Conservation (phyloP, 2,797 vertebrate genomes). For the Parauchenoglanis punctatus region DNA sequence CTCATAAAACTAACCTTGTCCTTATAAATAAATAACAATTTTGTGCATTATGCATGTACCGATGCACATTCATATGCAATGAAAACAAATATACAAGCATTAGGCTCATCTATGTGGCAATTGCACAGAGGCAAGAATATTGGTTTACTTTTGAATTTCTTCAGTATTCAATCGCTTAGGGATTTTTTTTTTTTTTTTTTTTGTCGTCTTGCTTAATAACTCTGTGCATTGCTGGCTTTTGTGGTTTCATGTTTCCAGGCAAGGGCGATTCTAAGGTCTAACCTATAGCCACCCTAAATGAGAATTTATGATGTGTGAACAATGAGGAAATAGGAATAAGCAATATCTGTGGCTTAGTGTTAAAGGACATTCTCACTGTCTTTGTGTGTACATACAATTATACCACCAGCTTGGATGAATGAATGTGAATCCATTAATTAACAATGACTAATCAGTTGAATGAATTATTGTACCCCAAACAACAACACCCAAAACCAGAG, state of each 20-base stretch:
- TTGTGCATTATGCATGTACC: not conserved
- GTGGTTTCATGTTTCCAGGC: not conserved
- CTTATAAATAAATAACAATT: slow-evolving; percentile 14
- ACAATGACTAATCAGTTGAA: not conserved
- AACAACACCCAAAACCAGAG: not conserved
- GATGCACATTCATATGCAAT: slow-evolving; percentile 1
- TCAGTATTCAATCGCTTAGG: not conserved
- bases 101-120: not conserved
- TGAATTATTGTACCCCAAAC: not conserved
- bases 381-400: not conserved
- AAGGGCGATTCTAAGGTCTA: not conserved
- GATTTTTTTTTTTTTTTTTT: not conserved
- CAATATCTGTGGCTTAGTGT: not conserved
- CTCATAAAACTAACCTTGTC: slow-evolving; percentile 3
- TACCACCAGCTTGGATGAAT: not conserved
- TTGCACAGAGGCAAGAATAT: not conserved
- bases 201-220: too few relatives aligned
- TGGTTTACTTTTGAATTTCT: not conserved
- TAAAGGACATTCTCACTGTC: not conserved
- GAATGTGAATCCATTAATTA: not conserved
- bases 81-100: not conserved
- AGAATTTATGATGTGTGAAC: not conserved
- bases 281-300: not conserved
- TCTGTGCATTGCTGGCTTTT: not conserved
- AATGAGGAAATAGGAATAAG: not conserved